Conservation (phyloP, 1,140 invertebrate species). For the Pemphigus obesinymphae region DNA sequence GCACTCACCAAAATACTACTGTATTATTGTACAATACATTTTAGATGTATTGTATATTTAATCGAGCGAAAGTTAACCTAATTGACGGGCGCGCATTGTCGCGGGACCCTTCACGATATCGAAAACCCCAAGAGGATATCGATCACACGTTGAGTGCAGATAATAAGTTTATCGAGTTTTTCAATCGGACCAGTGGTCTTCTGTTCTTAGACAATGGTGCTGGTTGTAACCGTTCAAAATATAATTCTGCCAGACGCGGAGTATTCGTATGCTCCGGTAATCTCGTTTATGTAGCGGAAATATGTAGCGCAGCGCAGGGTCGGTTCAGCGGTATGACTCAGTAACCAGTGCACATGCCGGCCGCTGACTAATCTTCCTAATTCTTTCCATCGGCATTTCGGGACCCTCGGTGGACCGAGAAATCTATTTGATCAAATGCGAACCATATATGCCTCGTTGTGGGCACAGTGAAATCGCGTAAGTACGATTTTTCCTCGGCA, state of each 20-base stretch:
- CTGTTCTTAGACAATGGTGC: not conserved
- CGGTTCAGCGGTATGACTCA: not conserved
- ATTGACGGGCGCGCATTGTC: not conserved
- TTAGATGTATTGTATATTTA: no score
- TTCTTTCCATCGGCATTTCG: not conserved
- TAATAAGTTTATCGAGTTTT: not conserved
- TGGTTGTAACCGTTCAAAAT: not conserved
- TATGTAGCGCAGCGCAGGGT: not conserved
- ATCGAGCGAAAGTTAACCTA: not conserved
- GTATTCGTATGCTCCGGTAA: not conserved
- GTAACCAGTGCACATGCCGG: not conserved
- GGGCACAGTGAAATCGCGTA: no score
- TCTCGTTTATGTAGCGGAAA: constrained; percentile 5
- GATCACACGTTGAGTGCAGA: not conserved
- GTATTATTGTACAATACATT: no score
- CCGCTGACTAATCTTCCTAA: not conserved
- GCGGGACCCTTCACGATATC: no score
- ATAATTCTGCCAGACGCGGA: not conserved
- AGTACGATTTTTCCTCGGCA: not conserved
- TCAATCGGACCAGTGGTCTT: not conserved
- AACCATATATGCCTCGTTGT: no score
- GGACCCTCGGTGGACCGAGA: not conserved
- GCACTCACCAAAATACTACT: no score
- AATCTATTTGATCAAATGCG: not conserved
- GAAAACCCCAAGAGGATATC: not conserved